Conservation (phyloP, 2,113 vertebrate species). For the Amphiprion ocellaris region DNA sequence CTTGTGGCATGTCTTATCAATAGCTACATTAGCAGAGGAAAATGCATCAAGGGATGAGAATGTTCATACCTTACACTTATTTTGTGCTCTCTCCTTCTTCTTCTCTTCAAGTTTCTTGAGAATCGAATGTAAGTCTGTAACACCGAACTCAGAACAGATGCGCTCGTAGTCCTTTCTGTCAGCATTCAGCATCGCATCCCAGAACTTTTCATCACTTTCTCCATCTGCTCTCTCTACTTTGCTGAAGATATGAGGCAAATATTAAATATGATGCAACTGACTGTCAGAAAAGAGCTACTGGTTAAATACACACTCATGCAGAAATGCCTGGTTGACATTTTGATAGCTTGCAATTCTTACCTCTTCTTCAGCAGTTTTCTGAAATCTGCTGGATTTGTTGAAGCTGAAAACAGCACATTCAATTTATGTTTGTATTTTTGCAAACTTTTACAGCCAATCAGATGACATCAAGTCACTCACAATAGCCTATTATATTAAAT, state of each 20-base stretch:
- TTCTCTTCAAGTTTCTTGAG: slow-evolving; percentile 86
- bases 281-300: background rate
- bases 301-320: background rate
- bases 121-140: slow-evolving; percentile 86
- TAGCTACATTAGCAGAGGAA: background rate
- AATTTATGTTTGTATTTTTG: background rate
- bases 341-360: slow-evolving; percentile 61
- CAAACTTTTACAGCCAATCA: background rate
- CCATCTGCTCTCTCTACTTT: slow-evolving; percentile 46
- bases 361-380: slow-evolving; percentile 87
- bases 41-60: background rate
- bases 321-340: background rate
- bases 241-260: slow-evolving; percentile 26
- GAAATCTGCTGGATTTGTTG: slow-evolving; percentile 83
- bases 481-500: no score
- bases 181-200: slow-evolving; percentile 86
- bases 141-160: slow-evolving; percentile 87
- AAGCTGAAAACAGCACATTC: slow-evolving; percentile 60
- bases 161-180: slow-evolving; percentile 89
- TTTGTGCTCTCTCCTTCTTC: slow-evolving; percentile 76
- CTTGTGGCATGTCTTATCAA: background rate
- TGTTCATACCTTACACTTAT: slow-evolving; percentile 81
- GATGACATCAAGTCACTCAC: background rate
- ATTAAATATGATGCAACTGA: background rate
- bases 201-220: slow-evolving; percentile 82